A percentile compares a stretch with the other conserved stretches of the same genome.
Evolutionary conservation across 2,113 vertebrate genomes (phyloP).

Genomic region (Cisticola juncidis): DNA sequence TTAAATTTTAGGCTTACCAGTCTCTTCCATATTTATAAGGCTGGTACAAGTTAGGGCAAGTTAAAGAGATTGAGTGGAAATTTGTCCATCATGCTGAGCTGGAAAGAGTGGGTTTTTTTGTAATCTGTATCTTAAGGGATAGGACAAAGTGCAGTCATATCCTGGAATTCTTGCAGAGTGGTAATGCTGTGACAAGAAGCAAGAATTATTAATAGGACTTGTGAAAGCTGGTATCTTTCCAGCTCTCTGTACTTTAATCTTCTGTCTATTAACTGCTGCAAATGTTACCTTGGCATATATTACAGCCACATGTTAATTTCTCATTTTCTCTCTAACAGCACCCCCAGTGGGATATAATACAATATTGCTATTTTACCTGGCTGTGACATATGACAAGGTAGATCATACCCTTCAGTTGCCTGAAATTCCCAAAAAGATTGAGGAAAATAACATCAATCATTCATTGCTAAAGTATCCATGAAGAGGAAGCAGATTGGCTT

Average conservation of each 20-base stretch:
- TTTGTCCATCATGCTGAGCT: background rate
- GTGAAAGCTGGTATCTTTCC: slow-evolving; percentile 28
- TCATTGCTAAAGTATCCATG: slow-evolving; percentile 20
- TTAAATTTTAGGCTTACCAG: background rate
- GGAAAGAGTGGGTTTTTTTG: background rate
- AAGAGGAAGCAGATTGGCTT: slow-evolving; percentile 42
- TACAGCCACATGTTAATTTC: slow-evolving; percentile 37
- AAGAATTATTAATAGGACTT: slow-evolving; percentile 30
- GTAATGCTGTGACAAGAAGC: slow-evolving; percentile 15
- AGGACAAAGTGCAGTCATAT: background rate
- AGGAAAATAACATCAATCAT: slow-evolving; percentile 42
- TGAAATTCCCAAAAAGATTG: slow-evolving; percentile 23
- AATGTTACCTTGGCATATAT: background rate
- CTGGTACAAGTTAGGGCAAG: background rate
- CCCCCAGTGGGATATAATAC: background rate
- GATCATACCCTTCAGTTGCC: slow-evolving; percentile 13
- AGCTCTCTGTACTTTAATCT: slow-evolving; percentile 9
- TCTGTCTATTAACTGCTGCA: slow-evolving; percentile 9
- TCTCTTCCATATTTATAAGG: slow-evolving; percentile 45
- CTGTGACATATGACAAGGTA: slow-evolving; percentile 27
- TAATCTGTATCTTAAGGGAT: background rate
- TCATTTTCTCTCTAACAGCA: slow-evolving; percentile 31
- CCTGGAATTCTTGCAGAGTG: background rate
- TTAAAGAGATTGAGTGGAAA: background rate
- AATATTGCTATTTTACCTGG: slow-evolving; percentile 38